Base-by-base conservation (phyloP, 2,797 vertebrate species). In the Naso thynnoides region DNA sequence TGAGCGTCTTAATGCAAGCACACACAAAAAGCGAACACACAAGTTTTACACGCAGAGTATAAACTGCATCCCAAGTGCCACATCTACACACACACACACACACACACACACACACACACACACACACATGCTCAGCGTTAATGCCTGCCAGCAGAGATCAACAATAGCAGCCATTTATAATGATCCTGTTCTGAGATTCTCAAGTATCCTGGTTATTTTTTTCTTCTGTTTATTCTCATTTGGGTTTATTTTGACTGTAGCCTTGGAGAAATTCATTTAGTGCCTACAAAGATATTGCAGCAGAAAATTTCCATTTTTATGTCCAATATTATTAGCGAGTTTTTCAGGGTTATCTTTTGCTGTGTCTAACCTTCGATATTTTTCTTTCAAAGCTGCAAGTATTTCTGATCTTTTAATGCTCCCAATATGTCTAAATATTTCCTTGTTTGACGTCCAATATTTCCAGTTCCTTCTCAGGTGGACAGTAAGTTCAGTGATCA, bases 401-500 rank as follows among this genome's bases (percentile, higher is more conserved):
- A n/a, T 74, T 50, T 44, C 10, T 44, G 21, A 31, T 29, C 42
- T 73, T 63, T 59, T 21, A 70, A 65, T 49, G 15, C 38, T 49
- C 50, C 45, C 16, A 57, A 21, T 59, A 19, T 44, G 63, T 64
- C 59, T 3, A 70, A 44, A 67, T 74, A 44, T 70, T 63, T 63
- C 67, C 54, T 27, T 23, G 19, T 19, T 41, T 42, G 57, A 50
- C 4, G 11, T 64, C 29, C 48, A 59, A 44, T 64, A 49, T 77
- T 27, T 68, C 70, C 66, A 70, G 52, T 73, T 82, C 81, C 58
- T 74, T 48, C 58, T 62, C 55, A 73, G 66, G 64, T 79, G 59
- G 45, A 84, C 75, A 81, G 70, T 60, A 49, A n/a, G 65, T 66
- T 54, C 48, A 68, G 56, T 39, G 54, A 75, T 79, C 76, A 76